phyloP scores from a whole-genome alignment of 2,888 invertebrate species.

The Rotaria sp. region DNA sequence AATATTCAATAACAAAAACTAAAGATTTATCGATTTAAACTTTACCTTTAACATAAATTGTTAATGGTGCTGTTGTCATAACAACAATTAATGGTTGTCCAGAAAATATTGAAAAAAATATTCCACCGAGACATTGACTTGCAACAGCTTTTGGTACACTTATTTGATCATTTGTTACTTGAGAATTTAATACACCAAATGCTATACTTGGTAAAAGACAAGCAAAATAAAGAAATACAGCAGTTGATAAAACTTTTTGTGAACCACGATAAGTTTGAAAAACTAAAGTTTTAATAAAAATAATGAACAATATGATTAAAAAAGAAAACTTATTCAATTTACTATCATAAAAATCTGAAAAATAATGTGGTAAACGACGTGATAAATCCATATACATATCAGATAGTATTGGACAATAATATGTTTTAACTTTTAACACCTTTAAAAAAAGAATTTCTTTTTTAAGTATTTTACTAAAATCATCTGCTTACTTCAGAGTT shows the following conservation, averaged over 20 bases:
- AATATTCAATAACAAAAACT: background rate
- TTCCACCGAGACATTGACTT: constrained; percentile 61
- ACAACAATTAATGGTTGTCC: constrained; percentile 62
- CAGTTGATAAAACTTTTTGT: constrained; percentile 60
- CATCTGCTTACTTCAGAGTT: background rate
- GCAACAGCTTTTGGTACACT: constrained; percentile 58
- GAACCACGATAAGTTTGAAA: constrained; percentile 57
- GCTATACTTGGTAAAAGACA: constrained; percentile 62
- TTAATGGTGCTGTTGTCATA: constrained; percentile 62
- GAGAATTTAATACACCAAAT: constrained; percentile 60
- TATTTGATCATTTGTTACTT: constrained; percentile 43
- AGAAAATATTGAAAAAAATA: constrained; percentile 60
- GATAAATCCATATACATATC: constrained; percentile 58
- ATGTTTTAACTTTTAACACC: constrained; percentile 14
- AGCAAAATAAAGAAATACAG: constrained; percentile 61
- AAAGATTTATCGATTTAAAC: background rate
- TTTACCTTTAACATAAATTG: constrained; percentile 61
- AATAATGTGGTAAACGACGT: constrained; percentile 58
- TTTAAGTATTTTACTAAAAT: background rate
- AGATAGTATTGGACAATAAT: constrained; percentile 50
- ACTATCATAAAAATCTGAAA: constrained; percentile 61
- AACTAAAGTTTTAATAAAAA: constrained; percentile 47
- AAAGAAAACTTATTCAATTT: constrained; percentile 42
- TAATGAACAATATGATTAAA: background rate
- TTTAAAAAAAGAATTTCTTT: background rate